phyloP scores from a whole-genome alignment of 2,797 vertebrate genomes.

The Podargus strigoides region DNA sequence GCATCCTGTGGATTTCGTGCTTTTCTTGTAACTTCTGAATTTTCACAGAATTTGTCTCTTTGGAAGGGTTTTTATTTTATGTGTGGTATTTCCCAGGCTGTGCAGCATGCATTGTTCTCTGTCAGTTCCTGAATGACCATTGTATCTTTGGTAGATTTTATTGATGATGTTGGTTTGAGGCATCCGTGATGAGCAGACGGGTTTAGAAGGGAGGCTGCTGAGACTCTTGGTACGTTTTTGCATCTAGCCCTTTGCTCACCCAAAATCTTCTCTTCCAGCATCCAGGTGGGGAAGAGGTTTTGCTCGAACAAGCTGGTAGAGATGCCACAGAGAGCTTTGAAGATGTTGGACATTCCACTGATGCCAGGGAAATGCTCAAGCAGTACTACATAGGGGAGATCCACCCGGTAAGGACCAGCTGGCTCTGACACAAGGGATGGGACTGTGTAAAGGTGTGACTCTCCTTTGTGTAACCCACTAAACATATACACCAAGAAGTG shows the following conservation, averaged over 20 bases:
- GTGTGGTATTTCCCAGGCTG: neutral
- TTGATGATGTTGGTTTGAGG: neutral
- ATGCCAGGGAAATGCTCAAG: constrained; percentile 92
- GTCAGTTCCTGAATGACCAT: neutral
- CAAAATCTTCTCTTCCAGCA: constrained; percentile 78
- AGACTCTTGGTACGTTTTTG: neutral
- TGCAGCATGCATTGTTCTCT: fast-evolving
- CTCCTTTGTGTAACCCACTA: neutral
- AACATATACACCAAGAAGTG: neutral
- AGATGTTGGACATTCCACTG: constrained; percentile 92
- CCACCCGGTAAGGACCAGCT: constrained; percentile 80
- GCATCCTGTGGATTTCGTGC: neutral
- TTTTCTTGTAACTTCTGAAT: neutral
- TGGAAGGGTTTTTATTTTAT: neutral
- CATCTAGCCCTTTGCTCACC: neutral
- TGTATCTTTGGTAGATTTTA: neutral
- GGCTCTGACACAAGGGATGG: neutral
- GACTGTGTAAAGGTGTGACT: neutral
- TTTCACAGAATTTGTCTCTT: too few relatives aligned
- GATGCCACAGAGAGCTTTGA: constrained; percentile 95
- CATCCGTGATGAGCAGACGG: fast-evolving
- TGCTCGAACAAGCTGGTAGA: constrained; percentile 88
- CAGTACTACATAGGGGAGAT: constrained; percentile 91
- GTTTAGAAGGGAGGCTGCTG: neutral
- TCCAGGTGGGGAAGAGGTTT: constrained; percentile 93